Evolutionary conservation across 2,797 vertebrate species (phyloP).

Genomic region (Lacerta viridis): DNA sequence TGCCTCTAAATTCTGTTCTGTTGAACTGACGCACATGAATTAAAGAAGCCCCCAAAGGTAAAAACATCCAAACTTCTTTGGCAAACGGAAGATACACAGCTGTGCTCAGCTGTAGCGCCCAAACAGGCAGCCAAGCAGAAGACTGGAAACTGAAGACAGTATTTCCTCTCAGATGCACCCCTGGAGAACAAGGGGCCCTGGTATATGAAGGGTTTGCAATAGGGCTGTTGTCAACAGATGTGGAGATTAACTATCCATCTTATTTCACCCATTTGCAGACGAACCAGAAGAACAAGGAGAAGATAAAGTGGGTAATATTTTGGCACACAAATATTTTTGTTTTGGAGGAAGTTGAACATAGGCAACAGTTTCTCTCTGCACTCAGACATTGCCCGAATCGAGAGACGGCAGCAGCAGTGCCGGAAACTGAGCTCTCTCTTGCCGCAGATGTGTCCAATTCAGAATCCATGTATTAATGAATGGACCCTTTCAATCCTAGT

Average conservation of each 20-base stretch:
- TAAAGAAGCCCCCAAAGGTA: slow-evolving; percentile 17
- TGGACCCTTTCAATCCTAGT: slow-evolving; percentile 11
- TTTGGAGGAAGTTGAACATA: slow-evolving; percentile 7
- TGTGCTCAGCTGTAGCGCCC: slow-evolving; percentile 14
- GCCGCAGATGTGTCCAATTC: slow-evolving; percentile 13
- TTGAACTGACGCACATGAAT: slow-evolving; percentile 9
- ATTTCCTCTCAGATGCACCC: slow-evolving; percentile 17
- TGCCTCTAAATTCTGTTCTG: not conserved
- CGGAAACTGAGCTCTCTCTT: not conserved
- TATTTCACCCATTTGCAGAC: not conserved
- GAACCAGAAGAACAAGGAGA: not conserved
- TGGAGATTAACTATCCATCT: not conserved
- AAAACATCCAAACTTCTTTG: not conserved
- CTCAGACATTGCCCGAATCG: not conserved
- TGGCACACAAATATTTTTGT: not conserved
- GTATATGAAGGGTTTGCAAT: not conserved
- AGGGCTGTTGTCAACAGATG: not conserved
- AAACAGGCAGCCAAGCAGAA: slow-evolving; percentile 22
- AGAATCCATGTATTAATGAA: slow-evolving; percentile 26
- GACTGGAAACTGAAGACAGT: not conserved
- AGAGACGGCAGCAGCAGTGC: not conserved
- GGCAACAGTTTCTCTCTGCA: not conserved
- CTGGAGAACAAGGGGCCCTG: slow-evolving; percentile 15
- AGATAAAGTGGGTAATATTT: not conserved
- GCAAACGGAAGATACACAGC: slow-evolving; percentile 29